Conservation (phyloP, 2,888 invertebrate species). For the Iphiclides podalirius region DNA sequence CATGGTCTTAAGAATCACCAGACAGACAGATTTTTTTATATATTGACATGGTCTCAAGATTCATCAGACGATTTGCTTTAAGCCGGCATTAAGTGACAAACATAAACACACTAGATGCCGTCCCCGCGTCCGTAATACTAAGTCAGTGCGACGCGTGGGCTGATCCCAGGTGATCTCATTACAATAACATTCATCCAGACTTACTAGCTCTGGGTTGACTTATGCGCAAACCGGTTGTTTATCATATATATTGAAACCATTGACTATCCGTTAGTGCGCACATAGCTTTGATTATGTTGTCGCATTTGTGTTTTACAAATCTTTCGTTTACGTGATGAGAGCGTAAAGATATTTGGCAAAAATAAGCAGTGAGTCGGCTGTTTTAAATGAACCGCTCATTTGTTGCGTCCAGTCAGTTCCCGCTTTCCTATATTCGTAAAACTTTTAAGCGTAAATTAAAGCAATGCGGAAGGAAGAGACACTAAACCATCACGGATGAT, state of each 20-base stretch:
- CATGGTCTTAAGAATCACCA: too few species aligned
- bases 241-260: slow-evolving; percentile 18
- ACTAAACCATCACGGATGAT: too few species aligned
- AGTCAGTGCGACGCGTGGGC: slow-evolving; percentile 10
- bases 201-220: slow-evolving; percentile 1
- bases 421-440: too few species aligned
- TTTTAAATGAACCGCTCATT: too few species aligned
- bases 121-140: not conserved
- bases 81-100: not conserved
- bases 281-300: not conserved
- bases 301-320: too few species aligned
- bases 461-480: too few species aligned
- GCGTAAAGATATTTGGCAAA: too few species aligned
- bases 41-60: not conserved
- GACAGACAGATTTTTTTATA: not conserved
- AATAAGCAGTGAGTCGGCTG: too few species aligned
- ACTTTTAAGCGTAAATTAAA: too few species aligned
- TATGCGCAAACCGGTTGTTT: slow-evolving; percentile 18
- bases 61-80: not conserved
- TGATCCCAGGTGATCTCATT: slow-evolving; percentile 9
- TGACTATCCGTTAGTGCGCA: not conserved
- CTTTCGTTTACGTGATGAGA: too few species aligned
- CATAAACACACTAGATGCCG: not conserved
- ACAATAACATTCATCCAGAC: slow-evolving; percentile 5
- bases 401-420: too few species aligned